Percentiles rank a stretch among this genome's conserved stretches.
phyloP scores from a whole-genome alignment of 2,797 vertebrate genomes.

The Urophycis tenuis region DNA sequence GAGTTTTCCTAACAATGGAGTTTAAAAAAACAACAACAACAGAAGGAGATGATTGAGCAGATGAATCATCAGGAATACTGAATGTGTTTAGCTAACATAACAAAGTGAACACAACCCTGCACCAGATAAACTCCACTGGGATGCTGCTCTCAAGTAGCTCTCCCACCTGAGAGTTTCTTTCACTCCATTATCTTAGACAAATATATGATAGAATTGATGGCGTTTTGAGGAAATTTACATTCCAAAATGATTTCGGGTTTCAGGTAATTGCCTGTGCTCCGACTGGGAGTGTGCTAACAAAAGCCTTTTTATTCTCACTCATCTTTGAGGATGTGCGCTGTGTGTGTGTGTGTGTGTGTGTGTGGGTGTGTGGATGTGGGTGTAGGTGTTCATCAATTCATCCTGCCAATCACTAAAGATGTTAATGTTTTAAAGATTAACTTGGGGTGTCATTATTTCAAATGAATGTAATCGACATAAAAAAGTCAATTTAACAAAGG shows the following conservation, averaged over 20 bases:
- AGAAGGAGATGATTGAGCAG: not conserved
- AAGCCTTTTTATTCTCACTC: not conserved
- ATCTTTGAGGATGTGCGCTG: not conserved
- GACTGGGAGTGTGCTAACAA: conserved; percentile 11
- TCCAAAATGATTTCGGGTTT: conserved; percentile 22
- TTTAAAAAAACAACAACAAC: not conserved
- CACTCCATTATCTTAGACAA: conserved; percentile 30
- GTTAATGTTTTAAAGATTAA: not conserved
- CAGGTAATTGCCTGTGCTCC: conserved; percentile 27
- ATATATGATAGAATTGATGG: conserved; percentile 30
- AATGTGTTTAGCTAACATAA: not conserved
- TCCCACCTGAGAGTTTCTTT: not conserved
- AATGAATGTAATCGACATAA: not conserved
- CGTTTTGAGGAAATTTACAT: conserved; percentile 24
- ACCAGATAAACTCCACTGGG: not conserved
- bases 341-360: conserved; percentile 8
- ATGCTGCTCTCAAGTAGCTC: conserved; percentile 7
- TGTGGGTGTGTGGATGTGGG: conserved; percentile 8
- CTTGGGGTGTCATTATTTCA: not conserved
- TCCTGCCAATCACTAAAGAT: not conserved
- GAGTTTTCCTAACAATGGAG: not conserved
- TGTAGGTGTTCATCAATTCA: conserved; percentile 1
- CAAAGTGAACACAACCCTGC: not conserved
- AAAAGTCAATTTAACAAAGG: not conserved
- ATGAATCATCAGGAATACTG: conserved; percentile 1